phyloP scores from a whole-genome alignment of 2,797 vertebrate genomes.

The Champsocephalus esox region DNA sequence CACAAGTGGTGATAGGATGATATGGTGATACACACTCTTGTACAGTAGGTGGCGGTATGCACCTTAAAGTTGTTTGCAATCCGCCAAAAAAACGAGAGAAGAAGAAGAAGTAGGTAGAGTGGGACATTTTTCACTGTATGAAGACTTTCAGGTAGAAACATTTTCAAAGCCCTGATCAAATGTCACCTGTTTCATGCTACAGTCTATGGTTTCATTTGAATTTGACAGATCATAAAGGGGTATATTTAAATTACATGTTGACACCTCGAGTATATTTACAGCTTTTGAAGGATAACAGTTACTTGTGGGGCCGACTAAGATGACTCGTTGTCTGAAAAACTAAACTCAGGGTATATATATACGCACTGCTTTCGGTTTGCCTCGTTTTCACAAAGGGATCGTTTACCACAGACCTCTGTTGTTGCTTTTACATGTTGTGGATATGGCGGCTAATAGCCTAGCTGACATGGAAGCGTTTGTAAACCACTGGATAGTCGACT shows the following conservation, averaged over 20 bases:
- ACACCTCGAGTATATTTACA: rapidly evolving
- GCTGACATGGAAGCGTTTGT: constrained; percentile 53
- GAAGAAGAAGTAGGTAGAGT: neutral
- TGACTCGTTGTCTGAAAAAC: neutral
- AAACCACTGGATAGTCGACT: constrained; percentile 81
- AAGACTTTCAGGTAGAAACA: constrained; percentile 2
- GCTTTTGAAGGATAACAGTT: rapidly evolving
- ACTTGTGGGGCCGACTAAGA: too few relatives aligned
- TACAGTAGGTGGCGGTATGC: too few relatives aligned
- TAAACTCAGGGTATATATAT: neutral
- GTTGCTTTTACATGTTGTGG: neutral
- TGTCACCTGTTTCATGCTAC: neutral
- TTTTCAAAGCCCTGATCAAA: neutral
- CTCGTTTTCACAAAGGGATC: neutral
- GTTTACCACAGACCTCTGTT: neutral
- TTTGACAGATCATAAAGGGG: too few relatives aligned
- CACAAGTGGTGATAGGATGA: too few relatives aligned
- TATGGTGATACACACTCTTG: too few relatives aligned
- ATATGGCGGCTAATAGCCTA: constrained; percentile 61
- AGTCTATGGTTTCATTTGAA: too few relatives aligned
- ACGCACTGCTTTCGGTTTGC: too few relatives aligned
- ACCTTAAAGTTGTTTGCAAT: too few relatives aligned
- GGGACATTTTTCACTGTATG: rapidly evolving
- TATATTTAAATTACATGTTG: too few relatives aligned
- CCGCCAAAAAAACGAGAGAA: too few relatives aligned